Evolutionary conservation across 2,113 vertebrate genomes (phyloP).

Genomic region (Ophiodon elongatus): DNA sequence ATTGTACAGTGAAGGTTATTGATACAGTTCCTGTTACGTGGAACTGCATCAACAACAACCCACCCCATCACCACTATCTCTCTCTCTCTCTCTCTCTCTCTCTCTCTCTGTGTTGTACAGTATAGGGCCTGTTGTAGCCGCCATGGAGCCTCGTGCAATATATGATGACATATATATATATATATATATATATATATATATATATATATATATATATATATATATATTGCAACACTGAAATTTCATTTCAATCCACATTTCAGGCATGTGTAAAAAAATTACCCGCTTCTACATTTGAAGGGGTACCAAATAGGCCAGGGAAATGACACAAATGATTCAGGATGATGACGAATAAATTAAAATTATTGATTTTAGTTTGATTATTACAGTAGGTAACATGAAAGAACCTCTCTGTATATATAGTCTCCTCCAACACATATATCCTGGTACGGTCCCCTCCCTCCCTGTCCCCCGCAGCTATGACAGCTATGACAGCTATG

Average conservation of each 20-base stretch:
- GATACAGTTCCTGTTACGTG: neutral
- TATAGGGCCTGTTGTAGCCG: neutral
- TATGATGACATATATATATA: neutral
- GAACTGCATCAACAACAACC: neutral
- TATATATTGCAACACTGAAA: neutral
- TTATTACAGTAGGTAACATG: neutral
- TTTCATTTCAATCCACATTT: neutral
- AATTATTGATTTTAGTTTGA: neutral
- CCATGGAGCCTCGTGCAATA: neutral
- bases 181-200: neutral
- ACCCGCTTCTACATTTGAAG: neutral
- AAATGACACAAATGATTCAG: neutral
- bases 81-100: neutral
- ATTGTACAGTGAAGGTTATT: slow-evolving; percentile 41
- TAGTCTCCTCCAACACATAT: neutral
- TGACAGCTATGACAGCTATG: neutral
- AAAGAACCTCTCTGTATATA: neutral
- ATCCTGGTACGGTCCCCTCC: neutral
- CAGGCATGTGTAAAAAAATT: neutral
- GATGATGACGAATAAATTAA: neutral
- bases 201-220: too few species aligned
- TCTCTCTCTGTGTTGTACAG: neutral
- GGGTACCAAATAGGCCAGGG: neutral
- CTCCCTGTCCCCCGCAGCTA: slow-evolving; percentile 1
- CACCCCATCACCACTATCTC: neutral